Evolutionary conservation across 1,140 invertebrate species (phyloP), one percentile per base, ranked within the genome.

Genomic region (Frieseomelitta varia): DNA sequence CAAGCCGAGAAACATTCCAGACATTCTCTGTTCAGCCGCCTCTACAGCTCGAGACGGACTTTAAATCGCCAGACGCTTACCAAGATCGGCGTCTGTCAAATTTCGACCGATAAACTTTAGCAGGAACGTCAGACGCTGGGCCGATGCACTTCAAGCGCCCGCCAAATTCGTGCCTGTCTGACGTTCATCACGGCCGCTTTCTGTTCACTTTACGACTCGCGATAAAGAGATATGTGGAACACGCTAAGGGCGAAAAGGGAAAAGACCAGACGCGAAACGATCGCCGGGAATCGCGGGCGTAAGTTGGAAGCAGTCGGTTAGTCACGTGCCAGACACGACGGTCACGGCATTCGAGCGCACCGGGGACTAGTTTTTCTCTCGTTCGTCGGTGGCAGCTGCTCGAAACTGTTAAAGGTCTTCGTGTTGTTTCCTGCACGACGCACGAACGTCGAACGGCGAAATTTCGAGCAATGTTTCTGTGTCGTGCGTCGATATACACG

Each of bases 21-120:
- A 78, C 75, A 11, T 47, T 61, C 39, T 51, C 34, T 19, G 8
- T 71, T 30, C 11, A 61, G 53, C 76, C 65, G 34, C 79, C 85
- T 53, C 11, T 27, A 19, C 30, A 30, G 17, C n/a, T 17, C 21
- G 30, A 58, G 58, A n/a, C 21, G 58, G 17, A 47, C 78, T 88
- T 74, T 63, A 81, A 84, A 85, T 85, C 87, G 71, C 53, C 86
- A 55, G 86, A 81, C 86, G 84, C 76, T 76, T 71, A 68, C 39
- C 30, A 30, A 30, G 30, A 73, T 34, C 55, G n/a, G 51, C 63
- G 79, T 77, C 87, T 55, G 87, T 89, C 88, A 80, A 86, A 88
- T 85, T 86, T 80, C 79, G 65, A 79, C 79, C 80, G 88, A 89
- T 88, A 88, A 89, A 88, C 87, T 82, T 63, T 34, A 76, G 81